Evolutionary conservation across 2,113 vertebrate species (phyloP), one percentile per base, ranked within the genome.

Genomic region (Sardina pilchardus): DNA sequence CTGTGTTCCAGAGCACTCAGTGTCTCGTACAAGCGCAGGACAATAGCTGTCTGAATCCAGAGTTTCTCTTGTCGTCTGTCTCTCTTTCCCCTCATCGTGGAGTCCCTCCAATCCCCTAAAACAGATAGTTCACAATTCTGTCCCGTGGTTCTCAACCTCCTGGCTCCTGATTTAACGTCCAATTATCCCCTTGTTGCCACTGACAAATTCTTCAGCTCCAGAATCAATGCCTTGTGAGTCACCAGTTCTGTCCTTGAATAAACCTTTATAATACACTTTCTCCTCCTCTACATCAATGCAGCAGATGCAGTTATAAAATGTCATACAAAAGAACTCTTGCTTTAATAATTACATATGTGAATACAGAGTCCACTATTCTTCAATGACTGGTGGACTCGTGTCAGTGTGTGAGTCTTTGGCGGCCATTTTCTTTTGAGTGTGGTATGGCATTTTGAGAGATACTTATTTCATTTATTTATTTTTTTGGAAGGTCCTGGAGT

Each of bases 301-400:
- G 88, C 81, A 88, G 85, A 88, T 84, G 59, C 47, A 84, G 50
- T 30, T 92, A 93, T 86, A 93, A 94, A 94, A 93, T 50, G 86
- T 91, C 85, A 90, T 94, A 93, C 78, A 93, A 95, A 94, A 94
- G 91, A 82, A 90, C 43, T 89, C 78, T 89, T 86, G 86, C 80
- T 71, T 81, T 78, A 12, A 36, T 78, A 17, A 36, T 78, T 78
- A 78, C 71, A 78, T 78, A 78, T 78, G 30, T 78, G 67, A 53
- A 82, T 71, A 75, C 19, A 42, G 21, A 59, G 67, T 75, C 43
- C 48, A 34, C 24, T 63, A 42, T 88, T 84, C 43, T 47, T 48
- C 84, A 16, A 59, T 81, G 39, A 75, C 44, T 59, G 34, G 39
- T 63, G n/a, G 16, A 39, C 80, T 44, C 80, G 82, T 50, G 67